phyloP scores from a whole-genome alignment of 2,113 vertebrate genomes.

The rabbit (Oryctolagus cuniculus) region mOryCun1.1 NC_091439.1:107979501-107980000 shows the following conservation, averaged over 20 bases:
- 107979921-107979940: background rate
- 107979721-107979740: background rate
- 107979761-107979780: background rate
- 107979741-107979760: background rate
- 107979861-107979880: background rate
- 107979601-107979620: background rate
- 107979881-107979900: background rate
- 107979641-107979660: background rate
- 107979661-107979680: background rate
- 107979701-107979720: constrained; percentile 30
- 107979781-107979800: constrained; percentile 1
- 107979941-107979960: constrained; percentile 32
- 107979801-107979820: background rate
- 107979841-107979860: background rate
- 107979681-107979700: background rate
- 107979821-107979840: background rate
- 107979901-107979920: no score
- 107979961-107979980: constrained; percentile 21
- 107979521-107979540: no score
- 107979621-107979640: background rate
- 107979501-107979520: no score
- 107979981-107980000: constrained; percentile 15
- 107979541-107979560: constrained; percentile 49
- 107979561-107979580: background rate
- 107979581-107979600: constrained; percentile 25